These are phyloP conservation scores for Catocala nupta DNA, from an alignment of 2,888 invertebrate species.

Conservation along the genomic window DNA sequence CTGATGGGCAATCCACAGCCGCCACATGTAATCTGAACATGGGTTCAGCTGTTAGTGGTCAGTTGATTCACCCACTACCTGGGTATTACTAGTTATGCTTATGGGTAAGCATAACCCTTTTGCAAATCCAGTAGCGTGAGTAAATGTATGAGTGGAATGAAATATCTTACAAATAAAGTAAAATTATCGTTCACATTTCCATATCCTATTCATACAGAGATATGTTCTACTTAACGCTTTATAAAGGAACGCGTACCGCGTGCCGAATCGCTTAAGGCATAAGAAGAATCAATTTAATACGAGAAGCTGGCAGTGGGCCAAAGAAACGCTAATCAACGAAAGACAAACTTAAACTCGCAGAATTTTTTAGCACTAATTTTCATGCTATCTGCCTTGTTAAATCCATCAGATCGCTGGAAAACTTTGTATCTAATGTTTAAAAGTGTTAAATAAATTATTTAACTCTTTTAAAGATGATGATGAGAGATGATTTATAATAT, in stretches of 20 bases:
- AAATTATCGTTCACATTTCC: background rate
- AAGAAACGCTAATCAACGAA: slow-evolving; percentile 13
- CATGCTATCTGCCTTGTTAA: background rate
- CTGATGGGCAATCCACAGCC: too few relatives aligned
- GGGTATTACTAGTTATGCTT: too few relatives aligned
- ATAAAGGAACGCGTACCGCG: background rate
- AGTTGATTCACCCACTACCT: too few relatives aligned
- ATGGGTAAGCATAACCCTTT: too few relatives aligned
- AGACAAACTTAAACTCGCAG: slow-evolving; percentile 13
- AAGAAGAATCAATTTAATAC: slow-evolving; percentile 17
- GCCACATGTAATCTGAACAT: too few relatives aligned
- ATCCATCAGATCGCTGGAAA: background rate
- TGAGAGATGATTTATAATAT: too few relatives aligned
- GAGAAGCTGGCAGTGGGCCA: slow-evolving; percentile 16
- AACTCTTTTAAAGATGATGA: too few relatives aligned
- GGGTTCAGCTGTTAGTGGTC: too few relatives aligned
- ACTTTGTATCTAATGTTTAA: background rate
- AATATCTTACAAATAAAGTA: too few relatives aligned
- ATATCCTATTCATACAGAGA: background rate
- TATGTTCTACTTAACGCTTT: background rate
- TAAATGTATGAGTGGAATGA: too few relatives aligned
- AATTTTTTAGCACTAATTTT: slow-evolving; percentile 17
- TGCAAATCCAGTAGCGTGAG: too few relatives aligned
- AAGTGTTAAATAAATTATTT: too few relatives aligned
- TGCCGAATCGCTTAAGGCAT: slow-evolving; percentile 5